Percentiles rank a stretch among this genome's conserved stretches.
Evolutionary conservation across 2,113 vertebrate genomes (phyloP).

Genomic region (Hypanus sabinus): DNA sequence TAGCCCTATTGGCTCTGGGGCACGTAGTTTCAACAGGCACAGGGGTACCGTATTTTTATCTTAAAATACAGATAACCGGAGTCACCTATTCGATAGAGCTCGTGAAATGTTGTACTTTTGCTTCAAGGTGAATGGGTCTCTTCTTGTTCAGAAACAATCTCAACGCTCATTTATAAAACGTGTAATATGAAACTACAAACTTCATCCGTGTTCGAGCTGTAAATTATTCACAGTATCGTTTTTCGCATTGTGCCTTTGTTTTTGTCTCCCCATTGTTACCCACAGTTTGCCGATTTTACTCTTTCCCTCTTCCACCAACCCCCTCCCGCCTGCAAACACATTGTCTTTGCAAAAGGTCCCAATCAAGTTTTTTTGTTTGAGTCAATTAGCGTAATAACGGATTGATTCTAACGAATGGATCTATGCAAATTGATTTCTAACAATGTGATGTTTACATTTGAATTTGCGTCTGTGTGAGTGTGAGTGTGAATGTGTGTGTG

Average conservation of each 20-base stretch:
- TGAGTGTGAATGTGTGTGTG: too few species aligned
- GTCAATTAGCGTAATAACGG: slow-evolving; percentile 67
- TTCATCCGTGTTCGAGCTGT: slow-evolving; percentile 51
- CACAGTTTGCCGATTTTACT: slow-evolving; percentile 49
- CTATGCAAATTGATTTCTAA: slow-evolving; percentile 76
- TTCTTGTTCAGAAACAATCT: background rate
- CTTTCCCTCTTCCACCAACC: slow-evolving; percentile 56
- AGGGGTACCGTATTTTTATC: slow-evolving; percentile 63
- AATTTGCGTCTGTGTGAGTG: slow-evolving; percentile 51
- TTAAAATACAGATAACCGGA: slow-evolving; percentile 82
- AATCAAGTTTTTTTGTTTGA: slow-evolving; percentile 80
- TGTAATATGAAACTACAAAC: slow-evolving; percentile 17
- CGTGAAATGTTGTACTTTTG: background rate
- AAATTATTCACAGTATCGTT: slow-evolving; percentile 66
- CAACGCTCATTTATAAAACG: background rate
- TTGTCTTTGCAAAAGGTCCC: slow-evolving; percentile 94
- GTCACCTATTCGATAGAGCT: slow-evolving; percentile 72
- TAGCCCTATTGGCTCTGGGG: slow-evolving; percentile 58
- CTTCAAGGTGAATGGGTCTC: background rate
- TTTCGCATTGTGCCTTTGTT: slow-evolving; percentile 77
- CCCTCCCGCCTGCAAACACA: slow-evolving; percentile 83
- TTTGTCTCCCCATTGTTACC: slow-evolving; percentile 76
- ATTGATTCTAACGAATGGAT: slow-evolving; percentile 63
- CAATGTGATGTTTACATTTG: slow-evolving; percentile 68
- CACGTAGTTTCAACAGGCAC: slow-evolving; percentile 64